Base-by-base conservation (phyloP, 1,140 invertebrate species). In the Stegodyphus mimosarum region DNA sequence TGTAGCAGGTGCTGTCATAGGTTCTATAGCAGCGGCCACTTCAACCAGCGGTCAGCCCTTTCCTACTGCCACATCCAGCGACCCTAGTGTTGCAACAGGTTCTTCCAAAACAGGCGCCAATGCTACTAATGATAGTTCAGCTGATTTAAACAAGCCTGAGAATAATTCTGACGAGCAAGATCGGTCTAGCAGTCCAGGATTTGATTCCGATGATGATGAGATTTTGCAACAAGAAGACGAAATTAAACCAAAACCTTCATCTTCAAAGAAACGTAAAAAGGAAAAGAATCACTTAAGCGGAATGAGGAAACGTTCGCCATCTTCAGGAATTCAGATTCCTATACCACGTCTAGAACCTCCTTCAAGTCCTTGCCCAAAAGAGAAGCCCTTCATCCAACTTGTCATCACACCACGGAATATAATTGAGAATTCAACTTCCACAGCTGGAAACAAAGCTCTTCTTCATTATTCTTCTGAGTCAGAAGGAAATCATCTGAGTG, bases 161-260 rank as follows among this genome's bases (percentile, higher is more conserved):
- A 89, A 89, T 69, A 79, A 87, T 75, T 79, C 84, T 10, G 86
- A 86, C 49, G 92, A 92, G 9, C 95, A 95, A 10, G 97, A 99
- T 90, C 92, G 96, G 51, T 98, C 96, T 0, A 98, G 96, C 89
- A 98, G 96, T 89, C 97, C 97, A 0, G 96, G 96, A 0, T 98
- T 98, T 90, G 97, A 98, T 87, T 98, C 97, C 0, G 97, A 99
- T 90, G 97, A 98, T 70, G 92, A 93, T 33, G 75, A 86, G 52
- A 78, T 86, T 11, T n/a, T 64, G 33, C 81, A 76, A 17, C 81
- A 70, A 60, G 50, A n/a, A 3, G 67, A 77, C 10, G 72, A 72
- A 66, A 50, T 63, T 7, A 15, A 69, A 48, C 50, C 81, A 52
- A 89, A 89, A 66, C 67, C 83, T 11, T 49, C 83, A 84, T 71